Conservation (phyloP, 2,797 vertebrate genomes). For the Myotis daubentonii region DNA sequence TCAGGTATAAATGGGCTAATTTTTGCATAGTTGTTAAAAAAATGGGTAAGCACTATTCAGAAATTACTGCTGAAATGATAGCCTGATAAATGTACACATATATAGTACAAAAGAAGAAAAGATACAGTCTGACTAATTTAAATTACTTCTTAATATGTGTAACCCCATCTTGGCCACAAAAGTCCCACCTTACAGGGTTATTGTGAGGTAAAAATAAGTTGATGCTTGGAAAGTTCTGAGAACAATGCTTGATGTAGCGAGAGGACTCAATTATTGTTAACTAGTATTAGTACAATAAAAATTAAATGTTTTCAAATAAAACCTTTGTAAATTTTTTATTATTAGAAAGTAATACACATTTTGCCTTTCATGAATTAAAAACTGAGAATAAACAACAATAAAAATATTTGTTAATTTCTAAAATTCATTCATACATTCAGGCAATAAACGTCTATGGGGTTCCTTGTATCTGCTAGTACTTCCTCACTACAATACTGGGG, state of each 20-base stretch:
- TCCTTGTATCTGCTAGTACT: not conserved
- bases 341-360: not conserved
- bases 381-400: not conserved
- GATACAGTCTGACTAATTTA: not conserved
- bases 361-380: slow-evolving; percentile 20
- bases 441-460: not conserved
- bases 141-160: not conserved
- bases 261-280: not conserved
- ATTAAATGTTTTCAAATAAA: not conserved
- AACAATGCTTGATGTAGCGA: not conserved
- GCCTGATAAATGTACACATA: not conserved
- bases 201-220: not conserved
- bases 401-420: not conserved
- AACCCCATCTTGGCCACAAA: not conserved
- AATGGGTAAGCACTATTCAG: not conserved
- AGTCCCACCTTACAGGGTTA: not conserved
- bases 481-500: not conserved
- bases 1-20: not conserved
- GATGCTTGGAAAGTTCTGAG: not conserved
- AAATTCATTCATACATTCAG: not conserved
- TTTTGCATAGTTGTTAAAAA: not conserved
- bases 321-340: not conserved
- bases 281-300: not conserved
- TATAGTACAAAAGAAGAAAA: not conserved
- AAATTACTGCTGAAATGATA: not conserved